Evolutionary conservation across 2,888 invertebrate species (phyloP).

Genomic region (Drosophila cognata): DNA sequence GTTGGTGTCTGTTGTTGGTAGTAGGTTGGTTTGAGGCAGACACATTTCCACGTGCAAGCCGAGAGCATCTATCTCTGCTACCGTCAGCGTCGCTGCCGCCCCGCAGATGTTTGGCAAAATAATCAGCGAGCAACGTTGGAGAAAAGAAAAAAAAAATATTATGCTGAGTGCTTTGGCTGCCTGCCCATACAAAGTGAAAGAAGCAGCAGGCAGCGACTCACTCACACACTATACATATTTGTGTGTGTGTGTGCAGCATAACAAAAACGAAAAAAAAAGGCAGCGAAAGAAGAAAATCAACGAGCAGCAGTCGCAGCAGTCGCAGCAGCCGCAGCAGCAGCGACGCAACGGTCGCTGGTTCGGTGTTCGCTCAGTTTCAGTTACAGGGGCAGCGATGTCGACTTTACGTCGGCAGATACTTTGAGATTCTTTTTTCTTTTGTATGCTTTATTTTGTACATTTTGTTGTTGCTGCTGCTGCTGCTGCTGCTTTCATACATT

Average conservation of each 20-base stretch:
- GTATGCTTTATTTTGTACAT: conserved; percentile 41
- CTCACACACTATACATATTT: conserved; percentile 12
- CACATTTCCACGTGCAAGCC: conserved; percentile 79
- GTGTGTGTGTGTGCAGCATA: conserved; percentile 50
- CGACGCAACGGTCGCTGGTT: conserved; percentile 46
- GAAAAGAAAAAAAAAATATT: conserved; percentile 78
- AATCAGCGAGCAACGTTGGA: conserved; percentile 77
- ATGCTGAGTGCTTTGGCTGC: conserved; percentile 82
- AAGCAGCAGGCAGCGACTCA: conserved; percentile 44
- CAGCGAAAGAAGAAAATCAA: conserved; percentile 69
- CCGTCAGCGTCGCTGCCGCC: conserved; percentile 37
- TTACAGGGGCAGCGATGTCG: conserved; percentile 58
- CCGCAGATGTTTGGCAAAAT: conserved; percentile 74
- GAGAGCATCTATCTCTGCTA: conserved; percentile 33
- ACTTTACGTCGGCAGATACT: conserved; percentile 71
- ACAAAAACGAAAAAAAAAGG: conserved; percentile 65
- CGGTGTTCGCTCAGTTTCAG: conserved; percentile 63
- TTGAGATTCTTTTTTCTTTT: conserved; percentile 68
- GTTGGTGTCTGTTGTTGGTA: conserved; percentile 37
- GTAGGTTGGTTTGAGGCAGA: conserved; percentile 64
- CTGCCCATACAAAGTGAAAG: conserved; percentile 81
- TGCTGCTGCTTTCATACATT: conserved; percentile 74
- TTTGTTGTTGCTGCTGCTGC: conserved; percentile 25
- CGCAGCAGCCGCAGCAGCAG: conserved; percentile 17
- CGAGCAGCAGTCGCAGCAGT: conserved; percentile 41